Base-by-base conservation (phyloP, 2,797 vertebrate genomes). In the Passerculus sandwichensis region DNA sequence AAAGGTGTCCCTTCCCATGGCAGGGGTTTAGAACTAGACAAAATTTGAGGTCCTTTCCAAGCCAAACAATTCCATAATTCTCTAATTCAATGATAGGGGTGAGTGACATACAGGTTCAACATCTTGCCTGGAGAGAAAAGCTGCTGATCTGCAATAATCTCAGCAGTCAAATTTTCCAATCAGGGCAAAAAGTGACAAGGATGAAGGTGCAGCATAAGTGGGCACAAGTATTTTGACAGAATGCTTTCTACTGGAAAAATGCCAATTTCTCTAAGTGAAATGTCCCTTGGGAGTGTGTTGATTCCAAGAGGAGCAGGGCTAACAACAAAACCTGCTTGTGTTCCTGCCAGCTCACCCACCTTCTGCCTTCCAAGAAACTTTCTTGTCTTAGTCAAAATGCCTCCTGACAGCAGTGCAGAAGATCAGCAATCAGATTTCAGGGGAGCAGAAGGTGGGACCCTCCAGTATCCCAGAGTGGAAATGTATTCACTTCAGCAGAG, bases 231-330 rank as follows among this genome's bases (percentile, higher is more conserved):
- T 91, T 91, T 89, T 83, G 60, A 85, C 78, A 92, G 65, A 87
- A 91, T 50, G 53, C 40, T 86, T 92, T 73, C 56, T 72, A 29
- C 20, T 84, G 87, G 82, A 91, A 95, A 91, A 94, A 84, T 25
- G 60, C 59, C 4, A 0, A 32, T 90, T 94, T 84, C 70, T 88
- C 44, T 27, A 76, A 90, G 9, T 7, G 22, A 92, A 73, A 60
- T 0, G 0, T 78, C 89, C 48, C 60, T 53, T 0, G 0, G 60
- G 34, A 90, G 11, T 12, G 1, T 60, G 54, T 79, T 0, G 0
- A 70, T 91, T 95, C 70, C 70, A 62, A 48, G 62, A 73, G 26
- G 26, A 93, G 27, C 2, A 7, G 66, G 32, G 44, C 62, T 78
- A 72, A 83, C 38, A 88, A 47, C 21, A 90, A 90, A 81, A 92